Evolutionary conservation across 37 sponge, comb jelly and placozoan genomes (phyloP).

Genomic region (Petrosia ficiformis): DNA sequence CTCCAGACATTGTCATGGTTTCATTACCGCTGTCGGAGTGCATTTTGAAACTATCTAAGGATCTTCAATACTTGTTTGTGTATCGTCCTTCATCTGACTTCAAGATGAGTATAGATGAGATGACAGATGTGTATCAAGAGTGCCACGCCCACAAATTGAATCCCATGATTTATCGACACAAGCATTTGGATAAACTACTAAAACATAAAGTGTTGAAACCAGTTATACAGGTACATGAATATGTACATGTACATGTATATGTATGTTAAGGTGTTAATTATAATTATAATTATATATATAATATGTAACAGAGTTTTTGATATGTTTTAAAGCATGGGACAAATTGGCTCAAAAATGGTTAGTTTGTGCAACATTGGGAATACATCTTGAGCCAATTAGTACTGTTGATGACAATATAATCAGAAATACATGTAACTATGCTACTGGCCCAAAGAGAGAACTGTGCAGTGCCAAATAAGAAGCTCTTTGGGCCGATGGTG

Average conservation of each 20-base stretch:
- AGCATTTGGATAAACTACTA: constrained; percentile 23
- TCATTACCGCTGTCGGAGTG: constrained; percentile 32
- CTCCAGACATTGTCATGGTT: constrained; percentile 9
- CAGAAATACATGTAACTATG: no score
- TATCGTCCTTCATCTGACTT: constrained; percentile 20
- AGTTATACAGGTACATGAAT: constrained; percentile 34
- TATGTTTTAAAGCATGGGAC: no score
- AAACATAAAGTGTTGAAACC: constrained; percentile 2
- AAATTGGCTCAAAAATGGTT: no score
- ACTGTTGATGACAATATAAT: no score
- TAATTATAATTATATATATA: no score
- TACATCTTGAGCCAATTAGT: no score
- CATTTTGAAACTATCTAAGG: constrained; percentile 37
- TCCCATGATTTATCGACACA: constrained; percentile 30
- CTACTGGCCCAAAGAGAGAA: no score
- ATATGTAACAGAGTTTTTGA: no score
- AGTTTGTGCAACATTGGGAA: no score
- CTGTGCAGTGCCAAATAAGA: no score
- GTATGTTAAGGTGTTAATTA: neutral
- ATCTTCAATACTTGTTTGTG: constrained; percentile 56
- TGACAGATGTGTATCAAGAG: constrained; percentile 24
- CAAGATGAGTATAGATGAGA: constrained; percentile 4
- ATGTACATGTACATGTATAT: neutral
- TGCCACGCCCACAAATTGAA: constrained; percentile 39
- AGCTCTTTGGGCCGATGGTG: no score